Evolutionary conservation across 2,797 vertebrate genomes (phyloP).

Genomic region (Furcifer pardalis): DNA sequence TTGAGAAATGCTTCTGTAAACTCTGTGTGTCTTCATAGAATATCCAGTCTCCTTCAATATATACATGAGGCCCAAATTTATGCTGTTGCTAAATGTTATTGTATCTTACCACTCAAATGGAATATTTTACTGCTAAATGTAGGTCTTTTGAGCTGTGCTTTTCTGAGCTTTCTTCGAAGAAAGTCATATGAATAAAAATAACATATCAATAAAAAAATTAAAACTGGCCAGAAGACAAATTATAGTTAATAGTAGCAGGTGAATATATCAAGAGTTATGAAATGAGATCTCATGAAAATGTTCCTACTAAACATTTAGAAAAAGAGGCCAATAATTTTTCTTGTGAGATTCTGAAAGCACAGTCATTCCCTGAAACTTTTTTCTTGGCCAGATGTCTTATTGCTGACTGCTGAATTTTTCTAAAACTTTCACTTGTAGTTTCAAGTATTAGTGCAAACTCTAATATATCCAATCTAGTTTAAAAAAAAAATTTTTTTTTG

Average conservation of each 20-base stretch:
- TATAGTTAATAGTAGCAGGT: neutral
- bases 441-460: neutral
- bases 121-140: too few species aligned
- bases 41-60: too few species aligned
- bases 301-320: constrained; percentile 32
- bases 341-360: neutral
- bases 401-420: constrained; percentile 17
- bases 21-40: neutral
- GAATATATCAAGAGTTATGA: constrained; percentile 1
- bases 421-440: constrained; percentile 9
- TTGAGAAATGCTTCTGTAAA: neutral
- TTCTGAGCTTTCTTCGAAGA: too few species aligned
- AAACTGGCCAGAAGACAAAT: too few species aligned
- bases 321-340: constrained; percentile 8
- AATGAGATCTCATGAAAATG: neutral
- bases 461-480: neutral
- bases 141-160: too few species aligned
- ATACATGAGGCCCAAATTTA: too few species aligned
- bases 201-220: too few species aligned
- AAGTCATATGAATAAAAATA: too few species aligned
- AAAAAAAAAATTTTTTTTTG: too few species aligned
- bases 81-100: too few species aligned
- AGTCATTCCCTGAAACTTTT: constrained; percentile 30
- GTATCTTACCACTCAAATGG: too few species aligned
- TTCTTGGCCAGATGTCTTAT: neutral